A percentile compares a stretch with the other conserved stretches of the same genome.
Conservation (phyloP, 2,888 invertebrate genomes). For the Callinectes sapidus region DNA sequence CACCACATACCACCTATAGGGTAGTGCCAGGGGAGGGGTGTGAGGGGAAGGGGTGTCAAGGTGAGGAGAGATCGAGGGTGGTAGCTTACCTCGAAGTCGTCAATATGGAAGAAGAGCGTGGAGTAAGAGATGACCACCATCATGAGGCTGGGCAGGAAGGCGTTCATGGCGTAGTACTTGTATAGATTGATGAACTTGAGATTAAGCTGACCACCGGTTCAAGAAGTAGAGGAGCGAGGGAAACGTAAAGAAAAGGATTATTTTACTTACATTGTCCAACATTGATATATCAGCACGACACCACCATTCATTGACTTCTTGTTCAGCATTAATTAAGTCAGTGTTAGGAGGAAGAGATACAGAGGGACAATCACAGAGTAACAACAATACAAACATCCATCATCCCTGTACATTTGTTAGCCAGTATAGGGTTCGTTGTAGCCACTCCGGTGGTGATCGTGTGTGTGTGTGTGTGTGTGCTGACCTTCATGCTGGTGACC, state of each 20-base stretch:
- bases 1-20: no score
- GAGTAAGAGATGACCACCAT: conserved; percentile 56
- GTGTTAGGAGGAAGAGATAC: no score
- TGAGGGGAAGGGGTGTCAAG: not conserved
- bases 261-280: not conserved
- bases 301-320: no score
- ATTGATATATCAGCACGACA: no score
- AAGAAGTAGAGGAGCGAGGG: not conserved
- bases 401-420: no score
- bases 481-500: conserved; percentile 48
- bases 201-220: not conserved
- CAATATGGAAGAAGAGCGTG: conserved; percentile 50
- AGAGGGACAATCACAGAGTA: not conserved
- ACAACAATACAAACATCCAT: not conserved
- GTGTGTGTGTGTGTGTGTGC: not conserved
- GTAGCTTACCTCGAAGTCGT: conserved; percentile 54
- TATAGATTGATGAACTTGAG: conserved; percentile 50
- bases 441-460: not conserved
- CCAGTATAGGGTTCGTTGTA: no score
- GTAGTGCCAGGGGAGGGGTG: not conserved
- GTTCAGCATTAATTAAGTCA: no score
- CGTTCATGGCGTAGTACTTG: conserved; percentile 59
- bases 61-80: not conserved
- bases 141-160: conserved; percentile 60
- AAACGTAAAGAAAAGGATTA: not conserved